Base-by-base conservation (phyloP, 2,888 invertebrate genomes). In the Piscicola geometra region DNA sequence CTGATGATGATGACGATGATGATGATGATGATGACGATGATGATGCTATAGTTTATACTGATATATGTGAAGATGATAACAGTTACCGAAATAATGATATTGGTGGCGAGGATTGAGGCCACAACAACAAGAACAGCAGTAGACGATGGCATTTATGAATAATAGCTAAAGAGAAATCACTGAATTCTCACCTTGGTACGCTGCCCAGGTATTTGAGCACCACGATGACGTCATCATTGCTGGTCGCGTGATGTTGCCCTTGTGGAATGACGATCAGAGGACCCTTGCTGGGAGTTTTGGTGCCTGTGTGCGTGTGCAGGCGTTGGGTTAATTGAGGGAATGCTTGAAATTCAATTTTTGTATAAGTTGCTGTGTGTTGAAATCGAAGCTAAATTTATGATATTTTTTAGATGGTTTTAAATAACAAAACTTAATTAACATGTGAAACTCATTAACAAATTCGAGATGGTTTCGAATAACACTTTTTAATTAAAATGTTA, bases 131-230 rank as follows among this genome's bases (percentile, higher is more conserved):
- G n/a, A 50, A 18, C n/a, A 50, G 15, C 15, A 50, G n/a, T 15
- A 50, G n/a, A 15, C 15, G n/a, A 50, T 15, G 52, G n/a, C n/a
- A 18, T 18, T 15, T 18, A 15, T 18, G 52, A 18, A 50, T 50
- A 50, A 18, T 18, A 50, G n/a, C n/a, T 15, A 50, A 50, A 18
- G 52, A 50, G 15, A 18, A 50, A 50, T 18, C 52, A 15, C 15
- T 18, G n/a, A 18, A 50, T 50, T 18, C 33, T 9, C 12, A 73
- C 73, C 64, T 64, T 5, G 73, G 73, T 30, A 73, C 64, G 64
- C 64, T 73, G 0, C 73, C 73, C 9, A 73, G 64, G 64, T 73
- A 73, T 25, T 52, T 64, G 35, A 73, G 52, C 30, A 52, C 52
- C n/a, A 28, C 32, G 0, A 73, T 35, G 25, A 73, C 64, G 36